Evolutionary conservation across 1,140 invertebrate genomes (phyloP).

Genomic region (Microplitis demolitor): DNA sequence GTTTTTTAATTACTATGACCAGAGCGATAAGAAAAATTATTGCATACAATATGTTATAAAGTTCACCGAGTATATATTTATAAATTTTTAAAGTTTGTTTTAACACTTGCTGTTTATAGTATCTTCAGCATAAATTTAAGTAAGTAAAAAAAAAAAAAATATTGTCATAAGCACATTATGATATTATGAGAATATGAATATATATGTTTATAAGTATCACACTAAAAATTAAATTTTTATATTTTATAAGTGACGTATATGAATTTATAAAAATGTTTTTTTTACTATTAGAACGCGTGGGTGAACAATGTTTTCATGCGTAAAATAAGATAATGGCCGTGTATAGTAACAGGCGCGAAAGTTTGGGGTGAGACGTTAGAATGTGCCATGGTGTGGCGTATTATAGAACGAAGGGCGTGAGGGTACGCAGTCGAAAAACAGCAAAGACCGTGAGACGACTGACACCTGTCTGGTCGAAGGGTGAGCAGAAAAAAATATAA

Average conservation of each 20-base stretch:
- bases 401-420: conserved; percentile 1
- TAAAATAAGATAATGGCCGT: conserved; percentile 62
- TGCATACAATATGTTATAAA: not conserved
- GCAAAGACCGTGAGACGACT: conserved; percentile 49
- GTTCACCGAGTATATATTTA: too few relatives aligned
- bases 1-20: not conserved
- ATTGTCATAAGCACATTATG: too few relatives aligned
- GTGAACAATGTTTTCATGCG: conserved; percentile 55
- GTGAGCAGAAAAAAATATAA: conserved; percentile 36
- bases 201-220: too few relatives aligned
- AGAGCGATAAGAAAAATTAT: not conserved
- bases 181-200: too few relatives aligned
- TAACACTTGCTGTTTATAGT: too few relatives aligned
- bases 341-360: conserved; percentile 43
- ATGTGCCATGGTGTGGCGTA: not conserved
- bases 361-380: conserved; percentile 17
- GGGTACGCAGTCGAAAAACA: conserved; percentile 40
- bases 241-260: not conserved
- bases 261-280: not conserved
- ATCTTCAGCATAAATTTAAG: too few relatives aligned
- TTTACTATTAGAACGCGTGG: conserved; percentile 16
- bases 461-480: conserved; percentile 38
- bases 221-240: not conserved
- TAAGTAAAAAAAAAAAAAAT: too few relatives aligned
- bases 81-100: too few relatives aligned